These are phyloP conservation scores for Mastigias papua DNA, from an alignment of 30 jellyfish, hydroid and myxozoan species.

Conservation along the genomic window DNA sequence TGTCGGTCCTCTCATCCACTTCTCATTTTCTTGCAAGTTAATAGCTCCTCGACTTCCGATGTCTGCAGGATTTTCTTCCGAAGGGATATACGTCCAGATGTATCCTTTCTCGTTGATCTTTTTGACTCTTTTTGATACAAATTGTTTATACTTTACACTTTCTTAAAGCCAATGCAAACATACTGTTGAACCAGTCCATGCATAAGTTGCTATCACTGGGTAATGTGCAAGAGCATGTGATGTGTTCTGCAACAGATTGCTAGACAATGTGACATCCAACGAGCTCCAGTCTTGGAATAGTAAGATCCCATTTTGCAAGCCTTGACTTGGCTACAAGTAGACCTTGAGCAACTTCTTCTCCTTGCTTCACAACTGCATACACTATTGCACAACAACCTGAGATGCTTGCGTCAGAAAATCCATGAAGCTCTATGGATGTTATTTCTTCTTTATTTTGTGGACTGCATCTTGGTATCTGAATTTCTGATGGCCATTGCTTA, in stretches of 20 bases:
- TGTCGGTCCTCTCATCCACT: too few species aligned
- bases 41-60: too few species aligned
- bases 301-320: conserved; percentile 51
- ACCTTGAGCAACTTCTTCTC: conserved; percentile 25
- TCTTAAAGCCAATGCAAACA: too few species aligned
- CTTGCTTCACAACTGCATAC: too few species aligned
- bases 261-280: too few species aligned
- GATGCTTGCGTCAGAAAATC: conserved; percentile 84
- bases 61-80: too few species aligned
- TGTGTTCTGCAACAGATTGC: conserved; percentile 57
- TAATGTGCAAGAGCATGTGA: conserved; percentile 30
- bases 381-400: conserved; percentile 73
- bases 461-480: conserved; percentile 71
- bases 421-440: conserved; percentile 55
- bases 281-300: conserved; percentile 84
- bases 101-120: too few species aligned
- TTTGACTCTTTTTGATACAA: too few species aligned
- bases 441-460: conserved; percentile 21
- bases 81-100: too few species aligned
- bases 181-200: conserved; percentile 81
- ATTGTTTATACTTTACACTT: too few species aligned
- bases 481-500: conserved; percentile 25
- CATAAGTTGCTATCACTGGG: conserved; percentile 8
- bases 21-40: too few species aligned
- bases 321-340: conserved; percentile 74